Base-by-base conservation (phyloP, 2,888 invertebrate species). In the Syritta pipiens region DNA sequence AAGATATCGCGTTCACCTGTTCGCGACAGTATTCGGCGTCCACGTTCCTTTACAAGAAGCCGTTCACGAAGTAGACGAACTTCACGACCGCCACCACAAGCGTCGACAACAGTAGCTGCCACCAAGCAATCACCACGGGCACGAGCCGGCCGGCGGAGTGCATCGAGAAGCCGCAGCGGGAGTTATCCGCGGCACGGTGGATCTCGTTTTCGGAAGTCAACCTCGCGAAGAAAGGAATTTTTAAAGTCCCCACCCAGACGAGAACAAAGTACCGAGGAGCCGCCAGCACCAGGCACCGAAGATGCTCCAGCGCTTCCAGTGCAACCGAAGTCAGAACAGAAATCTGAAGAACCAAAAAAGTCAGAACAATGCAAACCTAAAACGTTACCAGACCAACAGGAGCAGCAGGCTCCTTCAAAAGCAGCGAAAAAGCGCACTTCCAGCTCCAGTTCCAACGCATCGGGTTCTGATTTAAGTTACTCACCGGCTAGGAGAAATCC, bases 401-500 rank as follows among this genome's bases (percentile, higher is more conserved):
- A 63, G 26, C 83, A 32, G n/a, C 81, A 48, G n/a, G 37, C 28
- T 19, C 30, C 19, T 14, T 6, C 40, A 19, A 63, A 51, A 22
- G n/a, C 69, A 0, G 22, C 32, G 14, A 76, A 72, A 48, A 71
- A 74, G 5, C 82, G 37, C 0, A 87, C 88, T 19, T 88, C 87
- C 49, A 89, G 89, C 1, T 88, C 88, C 4, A 79, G 62, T 12
- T 62, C 49, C 4, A 60, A 42, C 44, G 79, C 7, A 4, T 79
- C 79, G 1, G 74, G 62, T 5, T 90, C 89, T 10, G 90, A 91
- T 62, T 87, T 93, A 51, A 93, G 93, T 83, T 93, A 93, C 83
- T 94, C 94, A 0, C 94, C 94, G 0, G 92, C 93, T 0, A 90
- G 92, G 1, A 90, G 92, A 10, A 91, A 93, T 86, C 93, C 94